phyloP scores from a whole-genome alignment of 2,797 vertebrate genomes.

The Ambastaia sidthimunki region DNA sequence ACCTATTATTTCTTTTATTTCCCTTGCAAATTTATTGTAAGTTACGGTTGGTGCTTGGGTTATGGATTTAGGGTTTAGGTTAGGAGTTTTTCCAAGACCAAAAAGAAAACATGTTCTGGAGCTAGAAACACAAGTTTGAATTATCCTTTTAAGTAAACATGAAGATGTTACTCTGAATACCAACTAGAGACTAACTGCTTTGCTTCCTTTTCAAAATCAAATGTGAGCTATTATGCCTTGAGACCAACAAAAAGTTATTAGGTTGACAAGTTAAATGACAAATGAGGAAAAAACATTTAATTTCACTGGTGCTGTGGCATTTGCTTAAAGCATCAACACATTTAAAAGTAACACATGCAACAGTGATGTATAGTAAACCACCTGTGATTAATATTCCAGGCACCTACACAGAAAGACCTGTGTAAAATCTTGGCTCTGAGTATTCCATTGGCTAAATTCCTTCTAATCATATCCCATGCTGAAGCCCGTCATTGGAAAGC shows the following conservation, averaged over 20 bases:
- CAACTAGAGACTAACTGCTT: neutral
- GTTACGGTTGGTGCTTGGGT: no score
- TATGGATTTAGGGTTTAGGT: no score
- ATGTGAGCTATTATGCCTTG: neutral
- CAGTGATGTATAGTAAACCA: neutral
- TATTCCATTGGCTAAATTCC: neutral
- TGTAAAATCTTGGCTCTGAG: neutral
- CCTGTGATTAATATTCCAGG: constrained; percentile 7
- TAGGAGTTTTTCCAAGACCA: no score
- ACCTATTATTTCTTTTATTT: no score
- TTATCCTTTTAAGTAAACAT: neutral
- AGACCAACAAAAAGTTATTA: neutral
- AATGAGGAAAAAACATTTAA: no score
- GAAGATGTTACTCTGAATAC: neutral
- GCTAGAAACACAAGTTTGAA: neutral
- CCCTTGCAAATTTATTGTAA: no score
- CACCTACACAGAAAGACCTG: neutral
- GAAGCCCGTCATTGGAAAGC: constrained; percentile 1
- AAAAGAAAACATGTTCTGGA: no score
- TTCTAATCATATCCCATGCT: constrained; percentile 27
- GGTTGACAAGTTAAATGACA: neutral
- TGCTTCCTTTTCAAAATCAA: neutral
- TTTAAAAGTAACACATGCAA: neutral
- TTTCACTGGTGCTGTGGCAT: no score
- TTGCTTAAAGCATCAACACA: no score